Base-by-base conservation (phyloP, 2,113 vertebrate genomes). In the Hippocampus guttulatus region DNA sequence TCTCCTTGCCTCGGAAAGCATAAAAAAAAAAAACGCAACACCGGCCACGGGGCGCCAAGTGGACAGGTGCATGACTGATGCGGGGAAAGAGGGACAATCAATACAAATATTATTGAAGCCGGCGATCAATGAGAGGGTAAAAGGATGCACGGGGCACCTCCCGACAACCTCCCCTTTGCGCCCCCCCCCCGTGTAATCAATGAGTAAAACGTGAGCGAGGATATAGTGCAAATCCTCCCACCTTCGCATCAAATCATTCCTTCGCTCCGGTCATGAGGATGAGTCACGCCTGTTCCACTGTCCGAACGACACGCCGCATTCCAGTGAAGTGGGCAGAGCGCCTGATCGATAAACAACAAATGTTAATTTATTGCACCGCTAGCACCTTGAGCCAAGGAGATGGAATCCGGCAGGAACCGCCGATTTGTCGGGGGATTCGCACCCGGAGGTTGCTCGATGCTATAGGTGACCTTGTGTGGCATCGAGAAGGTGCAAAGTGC, bases 61-160 rank as follows among this genome's bases (percentile, higher is more conserved):
- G 54, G 81, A 80, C 77, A 74, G 70, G 78, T 78, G 47, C 71
- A 74, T 84, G 79, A 88, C 77, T 82, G 83, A 87, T 67, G 70
- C 74, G 68, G 71, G 80, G 71, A 76, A 69, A 88, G 74, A 82
- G 68, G 60, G 73, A 47, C 64, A 41, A 85, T 90, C 87, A 62
- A 90, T 89, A 75, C 54, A 75, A 38, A 38, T 1, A 79, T 77
- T 77, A 81, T 75, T 85, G 78, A 79, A 83, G 78, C 70, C 74
- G 62, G 0, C 55, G 70, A 78, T 87, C 75, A 5, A 87, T 84
- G 55, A 84, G 55, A 81, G 75, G 79, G 78, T 85, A 38, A 86
- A 75, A 80, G 78, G 68, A 81, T 70, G 75, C 79, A 78, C 78
- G 68, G 64, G 70, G 77, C 74, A 43, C 75, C 71, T 64, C 69